Conservation (phyloP, 2,888 invertebrate species). For the Yponomeuta sedellus region DNA sequence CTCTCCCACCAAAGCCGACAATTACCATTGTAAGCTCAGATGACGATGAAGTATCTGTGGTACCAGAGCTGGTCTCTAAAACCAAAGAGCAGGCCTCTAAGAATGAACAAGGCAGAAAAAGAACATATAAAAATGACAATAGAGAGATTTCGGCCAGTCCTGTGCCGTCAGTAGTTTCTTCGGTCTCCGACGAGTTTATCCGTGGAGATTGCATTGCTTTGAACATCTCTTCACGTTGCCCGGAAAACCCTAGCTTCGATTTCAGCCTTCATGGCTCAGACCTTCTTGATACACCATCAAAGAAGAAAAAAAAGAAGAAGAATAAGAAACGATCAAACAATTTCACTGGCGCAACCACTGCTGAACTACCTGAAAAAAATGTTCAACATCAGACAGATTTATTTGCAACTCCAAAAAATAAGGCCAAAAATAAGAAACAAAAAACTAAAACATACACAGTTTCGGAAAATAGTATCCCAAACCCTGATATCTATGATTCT, state of each 20-base stretch:
- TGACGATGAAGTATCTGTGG: conserved; percentile 51
- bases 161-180: conserved; percentile 66
- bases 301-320: conserved; percentile 63
- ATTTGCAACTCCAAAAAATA: conserved; percentile 69
- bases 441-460: conserved; percentile 55
- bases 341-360: conserved; percentile 24
- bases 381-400: conserved; percentile 33
- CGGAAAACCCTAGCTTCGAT: conserved; percentile 60
- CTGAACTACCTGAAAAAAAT: conserved; percentile 25
- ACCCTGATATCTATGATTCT: conserved; percentile 75
- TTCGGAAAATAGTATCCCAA: conserved; percentile 53
- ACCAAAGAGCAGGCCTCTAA: background rate
- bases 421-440: conserved; percentile 61
- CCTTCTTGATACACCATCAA: conserved; percentile 50
- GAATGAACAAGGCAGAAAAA: background rate
- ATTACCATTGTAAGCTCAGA: conserved; percentile 71
- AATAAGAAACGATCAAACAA: conserved; percentile 48
- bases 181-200: conserved; percentile 70
- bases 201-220: conserved; percentile 67
- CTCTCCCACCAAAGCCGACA: conserved; percentile 63
- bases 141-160: conserved; percentile 59
- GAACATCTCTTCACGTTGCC: conserved; percentile 60
- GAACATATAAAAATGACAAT: conserved; percentile 1
- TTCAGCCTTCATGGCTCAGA: conserved; percentile 69
- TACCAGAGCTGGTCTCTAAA: conserved; percentile 23